These are phyloP conservation scores for Melanargia galathea DNA, from an alignment of 2,888 invertebrate species.

Conservation along the genomic window DNA sequence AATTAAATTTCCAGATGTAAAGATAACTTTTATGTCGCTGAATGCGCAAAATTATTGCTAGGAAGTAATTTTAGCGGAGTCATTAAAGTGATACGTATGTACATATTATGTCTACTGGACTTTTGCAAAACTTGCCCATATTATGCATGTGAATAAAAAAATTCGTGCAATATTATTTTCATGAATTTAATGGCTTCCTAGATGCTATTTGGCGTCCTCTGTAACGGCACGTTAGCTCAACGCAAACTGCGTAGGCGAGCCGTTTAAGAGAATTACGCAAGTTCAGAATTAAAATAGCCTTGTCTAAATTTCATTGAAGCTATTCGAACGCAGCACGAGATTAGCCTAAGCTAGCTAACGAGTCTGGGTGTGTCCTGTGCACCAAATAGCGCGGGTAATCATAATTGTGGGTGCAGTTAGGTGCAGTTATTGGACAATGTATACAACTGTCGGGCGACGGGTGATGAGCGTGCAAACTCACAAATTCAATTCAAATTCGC, in stretches of 20 bases:
- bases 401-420: constrained; percentile 76
- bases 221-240: not conserved
- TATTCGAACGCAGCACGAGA: constrained; percentile 67
- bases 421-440: constrained; percentile 57
- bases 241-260: constrained; percentile 5
- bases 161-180: constrained; percentile 24
- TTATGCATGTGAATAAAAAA: too few species aligned
- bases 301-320: constrained; percentile 35
- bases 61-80: constrained; percentile 39
- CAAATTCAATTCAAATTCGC: constrained; percentile 34
- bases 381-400: constrained; percentile 71
- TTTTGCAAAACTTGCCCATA: constrained; percentile 33
- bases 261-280: constrained; percentile 26
- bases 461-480: constrained; percentile 32
- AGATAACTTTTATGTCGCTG: constrained; percentile 38
- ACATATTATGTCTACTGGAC: constrained; percentile 26
- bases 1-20: constrained; percentile 36
- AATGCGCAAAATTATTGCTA: constrained; percentile 38
- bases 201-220: constrained; percentile 29
- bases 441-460: constrained; percentile 30
- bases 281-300: constrained; percentile 20
- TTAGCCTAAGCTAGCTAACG: constrained; percentile 64
- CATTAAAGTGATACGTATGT: constrained; percentile 33
- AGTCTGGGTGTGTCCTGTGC: constrained; percentile 77
- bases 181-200: constrained; percentile 38